Conservation (phyloP, 2,888 invertebrate genomes). For the Lochmaea capreae region DNA sequence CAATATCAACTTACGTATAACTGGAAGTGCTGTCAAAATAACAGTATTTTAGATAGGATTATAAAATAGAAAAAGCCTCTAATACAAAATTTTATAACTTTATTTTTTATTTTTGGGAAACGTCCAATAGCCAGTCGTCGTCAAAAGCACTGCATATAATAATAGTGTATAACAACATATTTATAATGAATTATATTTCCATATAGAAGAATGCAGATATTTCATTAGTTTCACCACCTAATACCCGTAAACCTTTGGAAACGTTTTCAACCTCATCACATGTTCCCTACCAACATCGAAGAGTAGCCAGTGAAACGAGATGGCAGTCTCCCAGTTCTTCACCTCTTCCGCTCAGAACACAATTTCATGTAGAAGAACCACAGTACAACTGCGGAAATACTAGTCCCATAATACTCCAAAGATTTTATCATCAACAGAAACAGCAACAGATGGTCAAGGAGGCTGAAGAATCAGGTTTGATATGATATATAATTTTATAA, state of each 20-base stretch:
- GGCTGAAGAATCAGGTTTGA: constrained; percentile 58
- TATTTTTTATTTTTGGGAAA: not conserved
- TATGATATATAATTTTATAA: too few species aligned
- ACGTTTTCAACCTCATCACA: constrained; percentile 20
- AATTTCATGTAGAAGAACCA: constrained; percentile 54
- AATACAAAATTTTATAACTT: not conserved
- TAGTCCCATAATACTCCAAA: constrained; percentile 81
- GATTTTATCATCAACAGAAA: constrained; percentile 83
- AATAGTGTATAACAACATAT: not conserved
- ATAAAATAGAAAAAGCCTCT: not conserved
- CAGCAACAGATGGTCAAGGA: constrained; percentile 71
- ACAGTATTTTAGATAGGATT: not conserved
- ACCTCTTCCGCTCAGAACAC: constrained; percentile 63
- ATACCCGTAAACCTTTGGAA: constrained; percentile 37
- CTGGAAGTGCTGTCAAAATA: not conserved
- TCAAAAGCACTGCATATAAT: too few species aligned
- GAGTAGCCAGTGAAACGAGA: constrained; percentile 55
- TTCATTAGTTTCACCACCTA: constrained; percentile 40
- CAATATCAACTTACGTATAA: not conserved
- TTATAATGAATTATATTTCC: constrained; percentile 13
- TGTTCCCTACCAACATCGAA: constrained; percentile 52
- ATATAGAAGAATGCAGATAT: constrained; percentile 19
- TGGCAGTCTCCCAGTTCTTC: constrained; percentile 63
- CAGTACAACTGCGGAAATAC: constrained; percentile 73
- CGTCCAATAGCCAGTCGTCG: not conserved